Conservation (phyloP, 2,888 invertebrate species). For the Orthonevra nobilis region DNA sequence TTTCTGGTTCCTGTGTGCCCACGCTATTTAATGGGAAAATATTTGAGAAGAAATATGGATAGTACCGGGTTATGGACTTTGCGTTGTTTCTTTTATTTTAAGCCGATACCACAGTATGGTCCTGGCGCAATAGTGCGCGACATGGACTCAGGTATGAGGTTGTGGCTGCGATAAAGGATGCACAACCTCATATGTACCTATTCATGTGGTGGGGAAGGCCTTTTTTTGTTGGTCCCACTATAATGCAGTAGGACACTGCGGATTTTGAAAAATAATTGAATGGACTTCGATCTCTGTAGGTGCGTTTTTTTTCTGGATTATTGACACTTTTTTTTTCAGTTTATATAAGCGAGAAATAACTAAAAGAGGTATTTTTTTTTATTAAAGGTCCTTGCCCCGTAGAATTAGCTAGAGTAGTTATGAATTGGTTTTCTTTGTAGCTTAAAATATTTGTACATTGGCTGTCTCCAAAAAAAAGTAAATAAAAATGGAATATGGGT, state of each 20-base stretch:
- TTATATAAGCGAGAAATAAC: not conserved
- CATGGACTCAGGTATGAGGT: constrained; percentile 22
- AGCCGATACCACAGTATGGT: not conserved
- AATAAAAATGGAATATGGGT: too few species aligned
- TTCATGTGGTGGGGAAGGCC: not conserved
- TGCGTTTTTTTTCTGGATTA: not conserved
- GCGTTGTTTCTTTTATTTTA: constrained; percentile 10
- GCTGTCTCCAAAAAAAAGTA: too few species aligned
- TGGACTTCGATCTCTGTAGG: constrained; percentile 47
- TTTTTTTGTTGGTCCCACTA: constrained; percentile 7
- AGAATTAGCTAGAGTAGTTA: too few species aligned
- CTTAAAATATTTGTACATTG: too few species aligned
- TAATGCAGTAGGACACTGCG: constrained; percentile 63
- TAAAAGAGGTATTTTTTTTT: not conserved
- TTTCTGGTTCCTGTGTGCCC: constrained; percentile 47
- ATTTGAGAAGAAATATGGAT: constrained; percentile 56
- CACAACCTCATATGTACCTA: constrained; percentile 15
- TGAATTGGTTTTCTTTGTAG: too few species aligned
- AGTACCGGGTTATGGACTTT: constrained; percentile 41
- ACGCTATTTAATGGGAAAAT: constrained; percentile 64
- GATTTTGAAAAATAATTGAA: constrained; percentile 67
- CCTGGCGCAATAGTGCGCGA: constrained; percentile 35
- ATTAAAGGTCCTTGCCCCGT: not conserved
- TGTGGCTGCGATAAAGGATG: constrained; percentile 54
- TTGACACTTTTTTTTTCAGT: not conserved